Evolutionary conservation across 2,888 invertebrate species (phyloP), one percentile per base, ranked within the genome.

Genomic region (Clostera curtula): DNA sequence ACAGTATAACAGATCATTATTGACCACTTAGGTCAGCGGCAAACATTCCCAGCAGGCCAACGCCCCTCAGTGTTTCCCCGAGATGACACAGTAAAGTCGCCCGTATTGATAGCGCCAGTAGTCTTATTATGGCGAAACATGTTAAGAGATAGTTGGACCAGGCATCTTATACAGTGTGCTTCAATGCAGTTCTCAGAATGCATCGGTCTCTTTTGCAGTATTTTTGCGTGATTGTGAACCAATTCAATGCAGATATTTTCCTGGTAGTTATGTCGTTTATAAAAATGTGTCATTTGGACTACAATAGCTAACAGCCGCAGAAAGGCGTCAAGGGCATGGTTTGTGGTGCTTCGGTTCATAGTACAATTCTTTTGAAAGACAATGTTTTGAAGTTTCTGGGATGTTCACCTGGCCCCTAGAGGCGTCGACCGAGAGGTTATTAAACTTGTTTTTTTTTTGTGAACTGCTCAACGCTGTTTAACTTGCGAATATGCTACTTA

Each of bases 41-140:
- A 70, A 76, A 77, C 79, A 80, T 82, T 80, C 79, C 74, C 65
- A 56, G 60, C 71, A 70, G 80, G 79, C 70, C 80, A 79, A 71
- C 77, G 79, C 72, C 71, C 75, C 71, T 72, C 62, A 58, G 61
- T 60, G 63, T 54, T 56, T 52, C 57, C 48, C 37, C 17, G 29
- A 26, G 27, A 39, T 17, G 33, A 34, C 64, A 52, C 40, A 38
- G 56, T 39, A 71, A 63, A 65, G 49, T 61, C 45, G 47, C 40
- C 47, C 49, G 53, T 49, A 62, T 45, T 37, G 20, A 36, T 36
- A 33, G 27, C 8, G 7, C 4, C 29, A 31, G 39, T 72, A 58
- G 66, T 50, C 52, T 52, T 41, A 61, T 54, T 66, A 50, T 57
- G 29, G 57, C 46, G 24, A 57, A 56, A 44, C 56, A 15, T 24